Conservation (phyloP, 2,113 vertebrate genomes). For the Dicentrarchus labrax region DNA sequence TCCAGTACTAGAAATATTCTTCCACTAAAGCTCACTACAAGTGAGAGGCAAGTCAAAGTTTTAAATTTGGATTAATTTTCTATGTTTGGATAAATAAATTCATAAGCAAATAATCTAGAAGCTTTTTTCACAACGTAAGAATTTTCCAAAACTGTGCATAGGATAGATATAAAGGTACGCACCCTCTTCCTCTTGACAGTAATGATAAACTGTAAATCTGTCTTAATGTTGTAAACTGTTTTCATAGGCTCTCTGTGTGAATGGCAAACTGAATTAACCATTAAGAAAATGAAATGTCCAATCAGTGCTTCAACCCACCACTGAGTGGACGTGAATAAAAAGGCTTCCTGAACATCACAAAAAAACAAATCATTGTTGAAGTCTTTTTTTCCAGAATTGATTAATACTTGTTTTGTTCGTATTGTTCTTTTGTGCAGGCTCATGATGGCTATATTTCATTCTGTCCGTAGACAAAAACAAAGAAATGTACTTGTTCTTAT, state of each 20-base stretch:
- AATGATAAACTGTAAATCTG: no score
- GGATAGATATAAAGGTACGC: not conserved
- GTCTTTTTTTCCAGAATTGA: slow-evolving; percentile 17
- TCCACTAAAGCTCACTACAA: not conserved
- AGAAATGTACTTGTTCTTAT: slow-evolving; percentile 23
- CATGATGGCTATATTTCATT: slow-evolving; percentile 21
- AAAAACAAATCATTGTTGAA: not conserved
- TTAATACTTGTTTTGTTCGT: slow-evolving; percentile 25
- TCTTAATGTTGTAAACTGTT: not conserved
- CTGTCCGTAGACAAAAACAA: slow-evolving; percentile 42
- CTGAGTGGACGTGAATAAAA: slow-evolving; percentile 23
- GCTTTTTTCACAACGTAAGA: not conserved
- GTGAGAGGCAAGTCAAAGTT: not conserved
- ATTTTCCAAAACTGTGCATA: not conserved
- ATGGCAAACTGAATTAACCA: not conserved
- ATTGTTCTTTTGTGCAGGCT: slow-evolving; percentile 16
- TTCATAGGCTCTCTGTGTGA: not conserved
- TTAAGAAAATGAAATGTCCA: not conserved
- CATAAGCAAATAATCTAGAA: not conserved
- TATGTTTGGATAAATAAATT: not conserved
- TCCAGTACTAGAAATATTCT: not conserved
- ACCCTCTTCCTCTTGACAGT: not conserved
- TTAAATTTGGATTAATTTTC: not conserved
- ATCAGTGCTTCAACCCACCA: not conserved
- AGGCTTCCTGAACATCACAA: not conserved